Conservation (phyloP, 1,140 invertebrate species). For the Odontomachus brunneus region DNA sequence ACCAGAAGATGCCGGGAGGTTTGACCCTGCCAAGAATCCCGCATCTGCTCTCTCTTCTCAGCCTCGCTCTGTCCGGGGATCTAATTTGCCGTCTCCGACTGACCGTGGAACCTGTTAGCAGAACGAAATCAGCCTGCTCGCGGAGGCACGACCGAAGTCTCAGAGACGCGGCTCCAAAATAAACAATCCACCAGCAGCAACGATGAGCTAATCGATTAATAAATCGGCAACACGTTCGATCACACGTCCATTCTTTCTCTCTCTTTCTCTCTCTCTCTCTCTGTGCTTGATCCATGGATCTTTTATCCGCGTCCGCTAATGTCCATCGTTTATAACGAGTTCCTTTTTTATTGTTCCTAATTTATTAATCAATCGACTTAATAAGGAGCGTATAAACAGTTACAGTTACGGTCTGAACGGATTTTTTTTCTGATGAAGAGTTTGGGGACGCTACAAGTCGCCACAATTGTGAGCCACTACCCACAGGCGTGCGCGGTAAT, state of each 20-base stretch:
- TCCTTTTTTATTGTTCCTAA: not conserved
- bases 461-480: too few species aligned
- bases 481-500: too few species aligned
- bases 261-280: too few species aligned
- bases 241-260: too few species aligned
- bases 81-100: constrained; percentile 74
- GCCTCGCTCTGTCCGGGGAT: constrained; percentile 62
- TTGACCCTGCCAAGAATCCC: constrained; percentile 79
- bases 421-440: too few species aligned
- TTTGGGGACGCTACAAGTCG: too few species aligned
- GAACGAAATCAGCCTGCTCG: constrained; percentile 47
- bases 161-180: constrained; percentile 35
- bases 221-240: not conserved
- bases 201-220: constrained; percentile 42
- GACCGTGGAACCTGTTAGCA: constrained; percentile 59
- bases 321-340: too few species aligned
- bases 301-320: too few species aligned
- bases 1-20: constrained; percentile 72
- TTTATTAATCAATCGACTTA: constrained; percentile 24
- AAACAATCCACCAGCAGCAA: constrained; percentile 60
- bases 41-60: constrained; percentile 75
- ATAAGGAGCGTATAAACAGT: too few species aligned
- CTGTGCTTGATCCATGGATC: too few species aligned
- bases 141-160: constrained; percentile 20
- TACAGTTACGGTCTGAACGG: too few species aligned